These are phyloP conservation scores for Silurus lanzhouensis DNA, from an alignment of 2,797 vertebrate genomes.

Conservation along the genomic window DNA sequence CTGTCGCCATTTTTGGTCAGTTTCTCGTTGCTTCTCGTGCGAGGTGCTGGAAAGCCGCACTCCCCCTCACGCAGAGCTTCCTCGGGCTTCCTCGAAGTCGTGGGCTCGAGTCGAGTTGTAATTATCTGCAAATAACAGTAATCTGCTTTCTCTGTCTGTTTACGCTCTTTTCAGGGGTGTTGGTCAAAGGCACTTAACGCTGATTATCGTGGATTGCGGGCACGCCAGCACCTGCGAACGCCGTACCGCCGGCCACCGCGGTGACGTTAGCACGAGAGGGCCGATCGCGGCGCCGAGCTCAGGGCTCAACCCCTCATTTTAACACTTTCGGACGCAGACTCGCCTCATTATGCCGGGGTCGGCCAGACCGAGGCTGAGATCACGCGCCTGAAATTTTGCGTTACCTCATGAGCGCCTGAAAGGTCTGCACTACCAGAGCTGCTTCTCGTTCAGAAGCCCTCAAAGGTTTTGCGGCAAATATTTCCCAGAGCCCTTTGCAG, in stretches of 20 bases:
- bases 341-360: conserved; percentile 20
- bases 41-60: conserved; percentile 11
- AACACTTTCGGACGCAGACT: conserved; percentile 12
- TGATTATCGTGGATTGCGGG: conserved; percentile 33
- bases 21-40: conserved; percentile 1
- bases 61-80: not conserved
- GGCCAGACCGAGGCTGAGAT: conserved; percentile 31
- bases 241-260: not conserved
- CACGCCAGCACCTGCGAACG: conserved; percentile 30
- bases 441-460: not conserved
- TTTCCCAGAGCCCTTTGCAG: conserved; percentile 19
- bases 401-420: not conserved
- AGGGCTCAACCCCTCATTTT: conserved; percentile 47
- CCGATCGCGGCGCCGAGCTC: conserved; percentile 24
- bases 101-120: conserved; percentile 45
- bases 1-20: conserved; percentile 2
- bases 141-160: conserved; percentile 50
- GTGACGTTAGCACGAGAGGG: conserved; percentile 27
- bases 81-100: conserved; percentile 44
- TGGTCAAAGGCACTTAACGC: conserved; percentile 39
- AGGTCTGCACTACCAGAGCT: not conserved
- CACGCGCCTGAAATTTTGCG: conserved; percentile 20
- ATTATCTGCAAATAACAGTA: conserved; percentile 59
- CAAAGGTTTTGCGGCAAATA: not conserved
- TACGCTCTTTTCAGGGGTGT: conserved; percentile 52